Percentiles rank a stretch among this genome's conserved stretches.
Conservation (phyloP, 2,888 invertebrate species). For the Polylopha cassiicola region DNA sequence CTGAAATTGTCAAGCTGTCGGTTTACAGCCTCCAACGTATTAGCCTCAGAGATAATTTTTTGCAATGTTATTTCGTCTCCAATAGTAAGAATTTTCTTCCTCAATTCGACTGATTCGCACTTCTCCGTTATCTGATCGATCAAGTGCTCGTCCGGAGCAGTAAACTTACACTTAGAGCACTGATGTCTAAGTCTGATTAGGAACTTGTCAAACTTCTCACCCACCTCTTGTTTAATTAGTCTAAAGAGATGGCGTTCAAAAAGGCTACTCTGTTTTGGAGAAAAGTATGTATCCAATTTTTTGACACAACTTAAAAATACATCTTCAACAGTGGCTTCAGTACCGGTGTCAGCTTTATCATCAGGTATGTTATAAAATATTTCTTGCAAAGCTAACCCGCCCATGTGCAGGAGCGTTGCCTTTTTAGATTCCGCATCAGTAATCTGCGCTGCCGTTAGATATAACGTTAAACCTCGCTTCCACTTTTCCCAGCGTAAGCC, state of each 20-base stretch:
- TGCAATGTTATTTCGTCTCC: conserved; percentile 25
- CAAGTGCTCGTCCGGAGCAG: conserved; percentile 16
- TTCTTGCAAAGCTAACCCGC: conserved; percentile 20
- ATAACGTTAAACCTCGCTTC: conserved; percentile 13
- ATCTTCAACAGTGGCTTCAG: conserved; percentile 2
- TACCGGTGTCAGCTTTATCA: neutral
- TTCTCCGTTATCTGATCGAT: conserved; percentile 25
- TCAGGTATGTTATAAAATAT: conserved; percentile 22
- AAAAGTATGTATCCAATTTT: conserved; percentile 30
- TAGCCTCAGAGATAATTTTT: conserved; percentile 27
- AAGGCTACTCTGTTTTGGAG: conserved; percentile 29
- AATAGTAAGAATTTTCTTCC: conserved; percentile 24
- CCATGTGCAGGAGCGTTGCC: conserved; percentile 15
- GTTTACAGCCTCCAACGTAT: conserved; percentile 25
- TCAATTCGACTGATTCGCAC: conserved; percentile 17
- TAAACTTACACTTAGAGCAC: conserved; percentile 21
- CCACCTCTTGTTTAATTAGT: conserved; percentile 31
- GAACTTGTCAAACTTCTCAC: conserved; percentile 38
- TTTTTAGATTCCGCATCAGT: conserved; percentile 2
- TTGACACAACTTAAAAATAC: too few relatives aligned
- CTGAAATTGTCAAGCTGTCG: conserved; percentile 10
- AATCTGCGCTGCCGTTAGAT: conserved; percentile 3
- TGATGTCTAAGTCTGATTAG: conserved; percentile 27
- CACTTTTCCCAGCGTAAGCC: conserved; percentile 21
- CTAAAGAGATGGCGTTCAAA: conserved; percentile 36